Evolutionary conservation across 2,888 invertebrate genomes (phyloP), one percentile per base, ranked within the genome.

Genomic region (Euplexia lucipara): DNA sequence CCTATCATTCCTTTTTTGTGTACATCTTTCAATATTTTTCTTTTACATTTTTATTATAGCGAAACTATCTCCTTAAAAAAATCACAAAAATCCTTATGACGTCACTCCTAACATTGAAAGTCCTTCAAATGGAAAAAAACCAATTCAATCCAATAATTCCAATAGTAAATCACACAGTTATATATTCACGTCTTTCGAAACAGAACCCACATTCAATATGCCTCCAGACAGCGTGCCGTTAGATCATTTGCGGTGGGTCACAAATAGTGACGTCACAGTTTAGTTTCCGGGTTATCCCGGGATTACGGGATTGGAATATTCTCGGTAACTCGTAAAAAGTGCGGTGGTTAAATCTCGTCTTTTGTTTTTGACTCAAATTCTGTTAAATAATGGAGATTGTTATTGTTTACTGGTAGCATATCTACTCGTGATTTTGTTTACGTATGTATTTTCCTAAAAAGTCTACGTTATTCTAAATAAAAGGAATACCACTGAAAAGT

Each of bases 211-310:
- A 81, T 81, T 82, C 81, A 81, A 82, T 82, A 75, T 76, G 76
- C 69, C 70, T 59, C 44, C 58, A 73, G 76, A 75, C 71, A 61
- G 72, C 74, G 73, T 56, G 76, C 83, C 83, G 83, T 82, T 81
- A 82, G 83, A 85, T 87, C 84, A 88, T 87, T 88, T 88, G 88
- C 74, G 88, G 88, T 76, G 64, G 68, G 68, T 75, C 73, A 66
- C 69, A 57, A 48, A 41, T 78, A 81, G 83, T 71, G 75, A 69
- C 45, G 79, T 52, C 9, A 47, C 61, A 30, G 7, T 14, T 52
- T 30, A 45, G 41, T 49, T 75, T 41, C 35, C 67, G 64, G 53
- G 26, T 54, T 49, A 70, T 61, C 44, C 63, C 49, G 71, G 57
- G 45, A 65, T 52, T 48, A 30, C 48, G 32, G 22, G 56, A 35